Percentiles rank a stretch among this genome's conserved stretches.
phyloP scores from a whole-genome alignment of 2,113 vertebrate species.

The Reinhardtius hippoglossoides region DNA sequence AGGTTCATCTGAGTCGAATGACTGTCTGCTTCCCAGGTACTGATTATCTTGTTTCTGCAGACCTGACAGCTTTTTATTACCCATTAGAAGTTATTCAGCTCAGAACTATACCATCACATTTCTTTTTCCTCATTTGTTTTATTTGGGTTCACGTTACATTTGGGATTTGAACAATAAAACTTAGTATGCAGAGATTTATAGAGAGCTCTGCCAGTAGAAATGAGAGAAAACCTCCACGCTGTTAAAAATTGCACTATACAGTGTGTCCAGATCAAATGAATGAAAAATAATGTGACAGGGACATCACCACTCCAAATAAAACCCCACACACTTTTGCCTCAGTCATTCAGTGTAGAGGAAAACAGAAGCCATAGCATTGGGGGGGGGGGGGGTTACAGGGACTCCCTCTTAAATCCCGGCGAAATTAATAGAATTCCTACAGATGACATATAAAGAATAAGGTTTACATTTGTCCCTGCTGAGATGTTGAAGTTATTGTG shows the following conservation, averaged over 20 bases:
- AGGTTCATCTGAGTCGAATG: conserved; percentile 9
- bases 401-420: too few species aligned
- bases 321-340: not conserved
- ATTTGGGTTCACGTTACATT: not conserved
- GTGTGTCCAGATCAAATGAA: not conserved
- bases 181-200: not conserved
- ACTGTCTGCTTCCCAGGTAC: not conserved
- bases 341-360: not conserved
- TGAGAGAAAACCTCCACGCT: too few species aligned
- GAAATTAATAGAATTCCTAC: not conserved
- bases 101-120: not conserved
- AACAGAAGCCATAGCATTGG: not conserved
- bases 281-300: not conserved
- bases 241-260: too few species aligned
- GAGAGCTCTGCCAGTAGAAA: not conserved
- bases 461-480: too few species aligned
- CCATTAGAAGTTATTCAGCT: not conserved
- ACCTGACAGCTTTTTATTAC: not conserved
- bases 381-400: not conserved
- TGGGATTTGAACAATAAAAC: not conserved
- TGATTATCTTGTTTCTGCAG: not conserved
- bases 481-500: not conserved
- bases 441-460: too few species aligned
- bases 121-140: not conserved
- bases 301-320: too few species aligned